These are phyloP conservation scores for Pollenia angustigena DNA, from an alignment of 2,888 invertebrate species.

Conservation along the genomic window DNA sequence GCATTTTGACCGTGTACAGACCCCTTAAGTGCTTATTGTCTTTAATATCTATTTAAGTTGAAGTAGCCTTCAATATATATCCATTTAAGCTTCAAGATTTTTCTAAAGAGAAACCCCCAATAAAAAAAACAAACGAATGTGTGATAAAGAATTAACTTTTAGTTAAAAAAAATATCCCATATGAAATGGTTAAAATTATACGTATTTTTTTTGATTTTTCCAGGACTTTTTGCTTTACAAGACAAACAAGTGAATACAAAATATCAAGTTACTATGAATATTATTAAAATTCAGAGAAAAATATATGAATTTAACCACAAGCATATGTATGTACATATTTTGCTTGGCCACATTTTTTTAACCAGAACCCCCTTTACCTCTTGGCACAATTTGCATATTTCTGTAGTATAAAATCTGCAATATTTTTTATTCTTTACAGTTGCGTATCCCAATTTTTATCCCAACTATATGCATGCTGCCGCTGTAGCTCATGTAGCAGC, in stretches of 20 bases:
- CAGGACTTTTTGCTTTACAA: background rate
- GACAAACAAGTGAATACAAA: constrained; percentile 44
- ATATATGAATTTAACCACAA: too few relatives aligned
- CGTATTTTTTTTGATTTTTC: constrained; percentile 24
- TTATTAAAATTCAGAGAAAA: constrained; percentile 43
- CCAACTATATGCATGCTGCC: constrained; percentile 89
- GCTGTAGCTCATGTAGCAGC: constrained; percentile 90
- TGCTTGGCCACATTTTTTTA: background rate
- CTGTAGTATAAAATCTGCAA: background rate
- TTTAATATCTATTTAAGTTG: too few relatives aligned
- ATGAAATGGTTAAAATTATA: constrained; percentile 1
- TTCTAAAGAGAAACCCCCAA: too few relatives aligned
- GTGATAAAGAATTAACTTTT: too few relatives aligned
- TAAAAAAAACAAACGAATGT: too few relatives aligned
- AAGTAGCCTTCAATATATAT: too few relatives aligned
- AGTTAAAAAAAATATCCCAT: background rate
- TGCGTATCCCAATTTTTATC: constrained; percentile 89
- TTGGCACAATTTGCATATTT: constrained; percentile 5
- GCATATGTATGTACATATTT: constrained; percentile 4
- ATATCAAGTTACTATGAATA: constrained; percentile 64
- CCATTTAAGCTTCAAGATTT: too few relatives aligned
- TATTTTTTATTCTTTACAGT: constrained; percentile 83
- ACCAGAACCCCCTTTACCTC: too few relatives aligned
- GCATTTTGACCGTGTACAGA: too few relatives aligned
- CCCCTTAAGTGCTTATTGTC: too few relatives aligned